A percentile compares a stretch with the other conserved stretches of the same genome.
phyloP scores from a whole-genome alignment of 2,888 invertebrate species.

The Rhagonycha fulva region DNA sequence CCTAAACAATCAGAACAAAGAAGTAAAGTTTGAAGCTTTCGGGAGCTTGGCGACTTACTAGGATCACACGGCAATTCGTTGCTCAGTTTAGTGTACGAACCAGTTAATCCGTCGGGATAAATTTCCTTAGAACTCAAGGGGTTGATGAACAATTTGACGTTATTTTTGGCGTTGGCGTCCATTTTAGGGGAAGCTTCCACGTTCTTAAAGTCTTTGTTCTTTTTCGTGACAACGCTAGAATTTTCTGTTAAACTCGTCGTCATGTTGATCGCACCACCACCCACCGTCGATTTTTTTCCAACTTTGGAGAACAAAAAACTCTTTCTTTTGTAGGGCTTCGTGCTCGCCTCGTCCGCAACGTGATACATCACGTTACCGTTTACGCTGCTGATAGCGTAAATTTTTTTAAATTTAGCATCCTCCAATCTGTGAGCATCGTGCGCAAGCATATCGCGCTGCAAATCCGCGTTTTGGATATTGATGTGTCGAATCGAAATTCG shows the following conservation, averaged over 20 bases:
- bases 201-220: conserved; percentile 52
- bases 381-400: conserved; percentile 82
- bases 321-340: conserved; percentile 50
- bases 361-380: conserved; percentile 77
- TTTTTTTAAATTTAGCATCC: conserved; percentile 58
- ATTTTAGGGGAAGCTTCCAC: conserved; percentile 35
- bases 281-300: conserved; percentile 44
- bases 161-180: conserved; percentile 41
- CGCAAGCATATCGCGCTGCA: conserved; percentile 45
- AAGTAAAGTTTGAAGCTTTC: neutral
- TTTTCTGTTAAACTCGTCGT: conserved; percentile 53
- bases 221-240: conserved; percentile 49
- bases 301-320: conserved; percentile 53
- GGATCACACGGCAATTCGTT: conserved; percentile 25
- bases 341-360: conserved; percentile 54
- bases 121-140: conserved; percentile 54
- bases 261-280: conserved; percentile 47
- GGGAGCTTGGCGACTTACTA: neutral
- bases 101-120: conserved; percentile 52
- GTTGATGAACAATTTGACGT: conserved; percentile 54
- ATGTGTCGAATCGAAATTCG: conserved; percentile 80
- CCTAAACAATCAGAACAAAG: neutral
- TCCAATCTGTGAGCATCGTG: conserved; percentile 45
- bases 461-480: conserved; percentile 62
- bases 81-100: conserved; percentile 50